Evolutionary conservation across 2,113 vertebrate species (phyloP).

Genomic region (Castor canadensis): DNA sequence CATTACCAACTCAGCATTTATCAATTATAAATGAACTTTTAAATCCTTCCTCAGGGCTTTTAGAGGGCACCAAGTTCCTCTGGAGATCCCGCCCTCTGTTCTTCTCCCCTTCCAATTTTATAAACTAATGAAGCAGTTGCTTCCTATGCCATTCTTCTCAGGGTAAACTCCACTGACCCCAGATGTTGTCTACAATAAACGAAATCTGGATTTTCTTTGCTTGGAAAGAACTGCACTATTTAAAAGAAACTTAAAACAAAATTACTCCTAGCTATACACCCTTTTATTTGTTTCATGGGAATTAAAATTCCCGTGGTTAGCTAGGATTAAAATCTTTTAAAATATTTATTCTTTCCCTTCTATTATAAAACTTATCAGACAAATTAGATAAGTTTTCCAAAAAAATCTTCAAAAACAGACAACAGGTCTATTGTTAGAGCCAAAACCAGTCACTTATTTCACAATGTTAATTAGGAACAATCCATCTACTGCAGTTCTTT

Average conservation of each 20-base stretch:
- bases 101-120: background rate
- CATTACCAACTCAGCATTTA: slow-evolving; percentile 3
- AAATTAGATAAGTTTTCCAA: slow-evolving; percentile 67
- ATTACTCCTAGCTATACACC: background rate
- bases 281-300: background rate
- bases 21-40: slow-evolving; percentile 34
- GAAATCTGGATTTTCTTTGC: slow-evolving; percentile 35
- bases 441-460: slow-evolving; percentile 61
- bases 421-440: slow-evolving; percentile 42
- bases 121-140: background rate
- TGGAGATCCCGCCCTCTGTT: background rate
- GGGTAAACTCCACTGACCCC: slow-evolving; percentile 55
- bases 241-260: slow-evolving; percentile 42
- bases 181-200: slow-evolving; percentile 62
- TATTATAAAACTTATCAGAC: slow-evolving; percentile 21
- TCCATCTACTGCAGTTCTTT: slow-evolving; percentile 14
- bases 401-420: slow-evolving; percentile 60
- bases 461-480: slow-evolving; percentile 59
- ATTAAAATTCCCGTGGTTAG: background rate
- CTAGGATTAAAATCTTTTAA: slow-evolving; percentile 1
- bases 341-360: slow-evolving; percentile 18
- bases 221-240: background rate
- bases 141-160: background rate
- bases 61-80: background rate
- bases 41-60: slow-evolving; percentile 5